These are phyloP conservation scores for Malurus melanocephalus DNA, from an alignment of 2,113 vertebrate genomes.

Conservation along the genomic window DNA sequence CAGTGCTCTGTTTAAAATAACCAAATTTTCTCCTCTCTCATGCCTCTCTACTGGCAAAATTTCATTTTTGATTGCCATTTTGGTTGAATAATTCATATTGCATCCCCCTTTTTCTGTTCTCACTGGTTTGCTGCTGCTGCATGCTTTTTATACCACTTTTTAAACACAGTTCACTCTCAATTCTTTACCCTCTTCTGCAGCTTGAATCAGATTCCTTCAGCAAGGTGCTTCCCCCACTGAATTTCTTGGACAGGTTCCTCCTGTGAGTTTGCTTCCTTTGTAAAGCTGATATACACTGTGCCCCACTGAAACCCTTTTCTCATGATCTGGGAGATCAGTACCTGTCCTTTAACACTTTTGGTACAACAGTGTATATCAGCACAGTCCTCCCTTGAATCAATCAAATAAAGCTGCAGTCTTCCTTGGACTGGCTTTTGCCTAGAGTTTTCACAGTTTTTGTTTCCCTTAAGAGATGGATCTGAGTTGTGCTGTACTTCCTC, in stretches of 20 bases:
- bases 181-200: background rate
- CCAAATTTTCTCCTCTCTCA: background rate
- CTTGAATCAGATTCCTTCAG: background rate
- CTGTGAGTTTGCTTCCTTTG: background rate
- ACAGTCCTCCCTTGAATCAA: background rate
- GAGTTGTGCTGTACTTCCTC: background rate
- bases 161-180: background rate
- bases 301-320: background rate
- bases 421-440: background rate
- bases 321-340: background rate
- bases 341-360: background rate
- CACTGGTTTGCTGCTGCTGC: background rate
- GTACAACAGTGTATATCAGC: background rate
- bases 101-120: background rate
- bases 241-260: background rate
- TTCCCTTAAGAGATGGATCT: background rate
- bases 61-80: background rate
- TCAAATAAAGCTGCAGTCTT: accelerated
- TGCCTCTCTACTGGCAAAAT: background rate
- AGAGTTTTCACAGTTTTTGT: background rate
- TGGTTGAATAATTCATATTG: background rate
- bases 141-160: background rate
- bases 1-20: background rate
- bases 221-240: background rate
- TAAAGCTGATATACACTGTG: background rate